phyloP scores from a whole-genome alignment of 2,888 invertebrate genomes.

The Tholera decimalis region DNA sequence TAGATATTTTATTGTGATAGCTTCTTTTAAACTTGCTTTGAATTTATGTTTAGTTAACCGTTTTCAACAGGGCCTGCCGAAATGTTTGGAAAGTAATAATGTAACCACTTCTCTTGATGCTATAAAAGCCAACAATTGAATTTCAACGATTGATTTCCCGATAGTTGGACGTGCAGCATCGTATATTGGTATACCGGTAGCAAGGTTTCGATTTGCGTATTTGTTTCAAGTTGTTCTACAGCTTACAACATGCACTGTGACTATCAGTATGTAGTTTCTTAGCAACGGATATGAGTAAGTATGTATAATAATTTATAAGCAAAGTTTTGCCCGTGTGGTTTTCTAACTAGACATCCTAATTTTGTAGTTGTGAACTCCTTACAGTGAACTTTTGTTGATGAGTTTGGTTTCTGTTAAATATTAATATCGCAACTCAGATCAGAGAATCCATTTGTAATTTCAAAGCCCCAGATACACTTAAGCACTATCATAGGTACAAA shows the following conservation, averaged over 20 bases:
- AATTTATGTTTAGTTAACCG: neutral
- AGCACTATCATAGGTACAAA: no score
- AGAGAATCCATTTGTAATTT: neutral
- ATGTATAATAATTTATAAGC: conserved; percentile 68
- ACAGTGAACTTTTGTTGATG: conserved; percentile 46
- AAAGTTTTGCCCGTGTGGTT: conserved; percentile 69
- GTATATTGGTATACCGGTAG: neutral
- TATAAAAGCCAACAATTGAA: neutral
- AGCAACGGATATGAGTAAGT: conserved; percentile 64
- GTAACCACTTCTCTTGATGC: neutral
- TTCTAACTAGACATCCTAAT: conserved; percentile 68
- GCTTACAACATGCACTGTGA: conserved; percentile 2
- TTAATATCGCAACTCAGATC: conserved; percentile 24
- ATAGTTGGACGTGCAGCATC: neutral
- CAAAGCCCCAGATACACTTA: neutral
- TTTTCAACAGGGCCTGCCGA: neutral
- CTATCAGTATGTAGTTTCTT: conserved; percentile 63
- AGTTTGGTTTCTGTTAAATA: conserved; percentile 18
- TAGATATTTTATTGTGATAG: neutral
- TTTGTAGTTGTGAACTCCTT: conserved; percentile 58
- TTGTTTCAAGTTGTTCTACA: conserved; percentile 6
- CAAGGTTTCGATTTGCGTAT: accelerated
- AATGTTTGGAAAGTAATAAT: neutral
- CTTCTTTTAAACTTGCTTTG: neutral
- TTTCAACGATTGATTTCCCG: neutral